These are phyloP conservation scores for Rhea americana DNA, from an alignment of 2,113 vertebrate genomes.

Conservation along the genomic window DNA sequence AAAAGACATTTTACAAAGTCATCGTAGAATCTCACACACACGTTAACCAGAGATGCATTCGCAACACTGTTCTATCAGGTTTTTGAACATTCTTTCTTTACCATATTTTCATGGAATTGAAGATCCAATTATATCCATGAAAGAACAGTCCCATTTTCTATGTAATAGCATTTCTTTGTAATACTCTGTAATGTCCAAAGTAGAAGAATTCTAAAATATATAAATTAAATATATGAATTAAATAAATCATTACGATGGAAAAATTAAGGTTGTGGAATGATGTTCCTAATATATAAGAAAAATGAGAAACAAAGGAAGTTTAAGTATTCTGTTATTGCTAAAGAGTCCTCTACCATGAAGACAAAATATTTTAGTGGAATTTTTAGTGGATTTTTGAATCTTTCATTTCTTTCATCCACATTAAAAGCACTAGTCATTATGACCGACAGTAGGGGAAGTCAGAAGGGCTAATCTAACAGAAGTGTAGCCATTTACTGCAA, in stretches of 20 bases:
- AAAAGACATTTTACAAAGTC: background rate
- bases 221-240: background rate
- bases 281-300: background rate
- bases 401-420: background rate
- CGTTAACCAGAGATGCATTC: background rate
- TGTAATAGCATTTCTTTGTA: background rate
- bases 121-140: background rate
- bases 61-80: background rate
- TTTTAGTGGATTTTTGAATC: background rate
- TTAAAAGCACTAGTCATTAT: background rate
- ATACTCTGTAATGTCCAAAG: background rate
- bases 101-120: background rate
- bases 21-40: background rate
- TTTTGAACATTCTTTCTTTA: background rate
- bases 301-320: background rate
- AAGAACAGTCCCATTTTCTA: background rate
- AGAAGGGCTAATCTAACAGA: background rate
- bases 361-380: background rate
- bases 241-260: background rate
- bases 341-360: background rate
- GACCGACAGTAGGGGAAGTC: background rate
- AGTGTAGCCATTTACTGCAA: background rate
- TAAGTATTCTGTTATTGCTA: background rate
- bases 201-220: background rate
- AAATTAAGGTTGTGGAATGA: background rate